These are phyloP conservation scores for Drosophila colorata DNA, from an alignment of 2,888 invertebrate species.

Conservation along the genomic window DNA sequence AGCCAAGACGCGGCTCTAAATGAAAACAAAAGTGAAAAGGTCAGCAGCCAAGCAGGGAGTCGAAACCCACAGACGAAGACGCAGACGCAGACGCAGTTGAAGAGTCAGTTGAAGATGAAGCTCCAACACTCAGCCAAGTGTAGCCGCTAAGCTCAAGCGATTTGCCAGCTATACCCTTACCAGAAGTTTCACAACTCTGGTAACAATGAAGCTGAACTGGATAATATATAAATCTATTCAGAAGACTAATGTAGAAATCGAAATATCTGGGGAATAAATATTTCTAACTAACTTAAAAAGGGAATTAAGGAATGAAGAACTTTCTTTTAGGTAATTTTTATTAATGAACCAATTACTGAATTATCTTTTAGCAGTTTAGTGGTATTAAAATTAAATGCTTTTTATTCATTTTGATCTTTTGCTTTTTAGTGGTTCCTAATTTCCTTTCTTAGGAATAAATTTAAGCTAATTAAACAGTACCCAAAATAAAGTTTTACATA, in stretches of 20 bases:
- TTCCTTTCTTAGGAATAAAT: no score
- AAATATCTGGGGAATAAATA: neutral
- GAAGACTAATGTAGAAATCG: neutral
- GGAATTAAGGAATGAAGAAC: no score
- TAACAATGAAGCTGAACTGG: no score
- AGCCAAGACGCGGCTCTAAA: slow-evolving; percentile 53
- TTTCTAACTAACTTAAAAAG: no score
- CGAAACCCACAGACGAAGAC: slow-evolving; percentile 24
- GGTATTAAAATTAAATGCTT: no score
- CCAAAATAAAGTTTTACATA: no score
- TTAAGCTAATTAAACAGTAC: no score
- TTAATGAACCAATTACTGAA: no score
- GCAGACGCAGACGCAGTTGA: slow-evolving; percentile 13
- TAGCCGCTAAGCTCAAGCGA: slow-evolving; percentile 67
- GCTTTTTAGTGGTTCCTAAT: no score
- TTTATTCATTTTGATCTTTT: no score
- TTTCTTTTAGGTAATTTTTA: no score
- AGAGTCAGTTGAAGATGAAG: slow-evolving; percentile 34
- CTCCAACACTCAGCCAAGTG: slow-evolving; percentile 69
- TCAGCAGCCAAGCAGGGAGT: slow-evolving; percentile 67
- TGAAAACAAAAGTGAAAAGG: slow-evolving; percentile 80
- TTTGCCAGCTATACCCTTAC: slow-evolving; percentile 46
- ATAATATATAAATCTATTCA: neutral
- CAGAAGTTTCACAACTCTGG: slow-evolving; percentile 4
- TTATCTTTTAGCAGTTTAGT: no score